Evolutionary conservation across 1,140 invertebrate species (phyloP).

Genomic region (Atopsyche davidsoni): DNA sequence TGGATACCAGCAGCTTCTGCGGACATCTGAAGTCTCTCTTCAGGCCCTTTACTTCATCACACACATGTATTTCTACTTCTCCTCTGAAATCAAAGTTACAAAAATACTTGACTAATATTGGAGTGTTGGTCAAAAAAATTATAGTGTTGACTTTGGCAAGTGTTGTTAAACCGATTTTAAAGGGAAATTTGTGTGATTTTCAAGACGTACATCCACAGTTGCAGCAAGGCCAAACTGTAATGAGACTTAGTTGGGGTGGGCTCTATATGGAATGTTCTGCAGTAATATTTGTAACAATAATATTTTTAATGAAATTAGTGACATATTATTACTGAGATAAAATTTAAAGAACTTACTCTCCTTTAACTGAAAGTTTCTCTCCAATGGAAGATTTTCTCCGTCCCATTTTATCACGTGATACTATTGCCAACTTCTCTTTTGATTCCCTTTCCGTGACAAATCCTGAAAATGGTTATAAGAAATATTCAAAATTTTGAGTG

Average conservation of each 20-base stretch:
- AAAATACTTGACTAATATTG: constrained; percentile 14
- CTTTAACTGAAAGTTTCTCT: constrained; percentile 39
- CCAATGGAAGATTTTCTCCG: constrained; percentile 44
- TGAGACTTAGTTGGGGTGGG: too few species aligned
- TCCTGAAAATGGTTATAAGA: constrained; percentile 32
- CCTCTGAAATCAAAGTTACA: constrained; percentile 48
- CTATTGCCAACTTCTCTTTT: constrained; percentile 26
- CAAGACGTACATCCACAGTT: too few species aligned
- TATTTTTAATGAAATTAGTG: too few species aligned
- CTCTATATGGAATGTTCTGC: too few species aligned
- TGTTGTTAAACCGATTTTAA: too few species aligned
- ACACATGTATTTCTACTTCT: constrained; percentile 82
- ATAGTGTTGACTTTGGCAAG: too few species aligned
- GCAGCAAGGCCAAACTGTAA: too few species aligned
- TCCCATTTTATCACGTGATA: constrained; percentile 36
- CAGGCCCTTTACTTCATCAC: constrained; percentile 78
- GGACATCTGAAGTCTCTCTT: constrained; percentile 85
- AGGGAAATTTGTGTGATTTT: too few species aligned
- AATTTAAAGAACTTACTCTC: constrained; percentile 43
- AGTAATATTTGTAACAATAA: too few species aligned
- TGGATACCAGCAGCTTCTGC: constrained; percentile 73
- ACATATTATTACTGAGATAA: too few species aligned
- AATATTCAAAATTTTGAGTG: not conserved
- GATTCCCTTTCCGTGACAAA: constrained; percentile 44
- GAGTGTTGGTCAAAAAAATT: too few species aligned